Evolutionary conservation across 2,797 vertebrate genomes (phyloP).

Genomic region (Catharus ustulatus): DNA sequence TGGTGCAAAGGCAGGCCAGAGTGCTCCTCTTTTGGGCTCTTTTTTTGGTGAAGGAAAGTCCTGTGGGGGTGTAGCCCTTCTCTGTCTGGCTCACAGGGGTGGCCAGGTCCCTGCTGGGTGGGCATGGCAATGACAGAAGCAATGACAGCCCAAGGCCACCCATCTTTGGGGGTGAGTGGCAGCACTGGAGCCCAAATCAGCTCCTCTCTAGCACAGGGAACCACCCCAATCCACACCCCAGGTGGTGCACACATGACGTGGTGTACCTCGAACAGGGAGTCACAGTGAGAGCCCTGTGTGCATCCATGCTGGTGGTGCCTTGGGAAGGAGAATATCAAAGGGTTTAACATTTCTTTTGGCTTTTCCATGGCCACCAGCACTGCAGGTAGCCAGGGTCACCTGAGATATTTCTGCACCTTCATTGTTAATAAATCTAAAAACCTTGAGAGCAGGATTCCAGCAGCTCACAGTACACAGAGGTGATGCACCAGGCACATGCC

Average conservation of each 20-base stretch:
- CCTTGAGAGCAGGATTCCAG: accelerated
- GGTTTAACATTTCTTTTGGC: neutral
- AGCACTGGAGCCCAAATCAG: neutral
- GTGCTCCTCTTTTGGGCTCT: neutral
- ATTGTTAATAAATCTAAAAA: neutral
- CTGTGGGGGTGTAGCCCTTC: neutral
- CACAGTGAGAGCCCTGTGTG: accelerated
- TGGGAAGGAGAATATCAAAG: neutral
- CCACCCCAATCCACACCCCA: accelerated
- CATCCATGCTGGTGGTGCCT: accelerated
- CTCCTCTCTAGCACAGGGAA: neutral
- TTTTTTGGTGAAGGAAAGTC: neutral
- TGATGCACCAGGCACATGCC: neutral
- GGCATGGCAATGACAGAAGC: neutral
- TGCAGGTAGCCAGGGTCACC: neutral
- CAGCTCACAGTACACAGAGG: accelerated
- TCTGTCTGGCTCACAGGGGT: neutral
- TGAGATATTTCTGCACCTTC: neutral
- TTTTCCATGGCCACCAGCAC: neutral
- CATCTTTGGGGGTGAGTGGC: neutral
- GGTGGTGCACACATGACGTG: accelerated
- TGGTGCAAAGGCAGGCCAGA: neutral
- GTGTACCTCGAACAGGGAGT: neutral
- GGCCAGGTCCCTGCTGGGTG: neutral
- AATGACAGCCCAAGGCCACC: neutral